Conservation (phyloP, 2,113 vertebrate genomes). For the Onychostruthus taczanowskii region DNA sequence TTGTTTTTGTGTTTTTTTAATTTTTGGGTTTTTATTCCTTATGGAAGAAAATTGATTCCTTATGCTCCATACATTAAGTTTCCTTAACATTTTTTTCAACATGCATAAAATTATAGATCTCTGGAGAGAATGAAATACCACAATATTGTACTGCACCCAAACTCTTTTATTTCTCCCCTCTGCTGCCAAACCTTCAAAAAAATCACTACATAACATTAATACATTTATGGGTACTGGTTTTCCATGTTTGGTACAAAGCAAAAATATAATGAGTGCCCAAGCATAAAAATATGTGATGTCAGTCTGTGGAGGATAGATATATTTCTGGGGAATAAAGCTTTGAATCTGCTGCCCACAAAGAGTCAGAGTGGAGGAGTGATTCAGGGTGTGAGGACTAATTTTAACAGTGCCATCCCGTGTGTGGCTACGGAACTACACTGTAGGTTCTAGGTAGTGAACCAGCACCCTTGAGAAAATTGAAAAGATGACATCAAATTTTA, state of each 20-base stretch:
- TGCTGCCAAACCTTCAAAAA: slow-evolving; percentile 60
- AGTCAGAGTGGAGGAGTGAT: not conserved
- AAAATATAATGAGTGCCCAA: not conserved
- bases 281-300: not conserved
- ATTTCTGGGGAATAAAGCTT: not conserved
- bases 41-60: slow-evolving; percentile 69
- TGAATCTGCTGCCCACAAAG: not conserved
- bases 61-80: slow-evolving; percentile 65
- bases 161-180: not conserved
- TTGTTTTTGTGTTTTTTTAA: not conserved
- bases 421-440: not conserved
- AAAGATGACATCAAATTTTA: not conserved
- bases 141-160: not conserved
- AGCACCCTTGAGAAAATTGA: not conserved
- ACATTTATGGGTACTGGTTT: not conserved
- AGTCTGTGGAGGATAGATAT: not conserved
- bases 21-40: not conserved
- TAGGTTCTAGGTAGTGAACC: not conserved
- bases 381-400: not conserved
- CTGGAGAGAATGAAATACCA: slow-evolving; percentile 67
- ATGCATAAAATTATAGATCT: slow-evolving; percentile 61
- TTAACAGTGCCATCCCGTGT: slow-evolving; percentile 63
- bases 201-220: slow-evolving; percentile 9
- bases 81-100: slow-evolving; percentile 64
- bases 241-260: slow-evolving; percentile 5